Evolutionary conservation across 2,113 vertebrate species (phyloP), one percentile per base, ranked within the genome.

Genomic region (Psettodes erumei): DNA sequence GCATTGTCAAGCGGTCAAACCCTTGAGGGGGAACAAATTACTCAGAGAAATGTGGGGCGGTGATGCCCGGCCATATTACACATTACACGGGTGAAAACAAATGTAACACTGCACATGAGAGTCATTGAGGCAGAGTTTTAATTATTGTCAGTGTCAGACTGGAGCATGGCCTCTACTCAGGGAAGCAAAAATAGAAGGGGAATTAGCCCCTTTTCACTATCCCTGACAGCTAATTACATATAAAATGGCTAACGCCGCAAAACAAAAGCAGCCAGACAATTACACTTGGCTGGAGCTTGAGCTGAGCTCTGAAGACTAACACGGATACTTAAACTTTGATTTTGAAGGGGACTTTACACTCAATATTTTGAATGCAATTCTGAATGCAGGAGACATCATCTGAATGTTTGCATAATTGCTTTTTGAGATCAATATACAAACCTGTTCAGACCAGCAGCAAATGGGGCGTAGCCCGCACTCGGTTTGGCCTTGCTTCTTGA

Each of bases 181-280:
- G 76, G 62, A 84, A 68, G 79, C 63, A 78, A 85, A 83, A 90
- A 84, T 79, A 85, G 85, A 88, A 74, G 65, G 73, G 83, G 82
- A 91, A 89, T 90, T 90, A 92, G 87, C 58, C 76, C 47, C 86
- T 71, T 90, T 82, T 89, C 88, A 86, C 81, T 56, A 76, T 67
- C 77, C 84, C 81, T 89, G 91, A 93, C 90, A 91, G 90, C 87
- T 91, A 92, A 93, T 93, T 92, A 92, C 77, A 86, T 79, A 79
- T 87, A 91, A 89, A 91, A 90, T 76, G 84, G 75, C 83, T 73
- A 90, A 82, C 83, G 27, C 74, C 8, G 65, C 81, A 83, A 89
- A 91, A 93, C 79, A 90, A 90, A 87, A 82, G 79, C 77, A 78
- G 78, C 28, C 73, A 65, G 81, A 87, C 88, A 86, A 85, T 86